Evolutionary conservation across 2,113 vertebrate species (phyloP), one percentile per base, ranked within the genome.

Genomic region (Ptilonorhynchus violaceus): DNA sequence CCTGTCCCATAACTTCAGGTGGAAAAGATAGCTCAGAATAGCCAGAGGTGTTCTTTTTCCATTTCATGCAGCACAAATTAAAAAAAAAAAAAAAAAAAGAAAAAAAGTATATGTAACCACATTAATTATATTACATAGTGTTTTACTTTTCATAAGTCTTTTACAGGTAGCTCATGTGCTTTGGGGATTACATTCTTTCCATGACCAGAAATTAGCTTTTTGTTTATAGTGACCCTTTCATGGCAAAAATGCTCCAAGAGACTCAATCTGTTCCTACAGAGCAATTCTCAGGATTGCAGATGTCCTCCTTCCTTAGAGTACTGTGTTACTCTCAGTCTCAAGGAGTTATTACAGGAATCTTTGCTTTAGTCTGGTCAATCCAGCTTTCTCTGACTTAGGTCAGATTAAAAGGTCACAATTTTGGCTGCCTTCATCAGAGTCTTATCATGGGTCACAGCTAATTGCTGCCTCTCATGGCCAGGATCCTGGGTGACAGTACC

Each of bases 241-340:
- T 58, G n/a, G 39, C 63, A 74, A 44, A 87, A 91, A 49, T 31
- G 30, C 47, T 78, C 39, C 0, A 4, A 64, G 73, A 67, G 19
- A 44, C 20, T 82, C 50, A 72, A 9, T 91, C 37, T 69, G 22
- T 80, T 92, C 46, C 67, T 80, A 66, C 28, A 80, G 49, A 73
- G 37, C 0, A 0, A 52, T 41, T 27, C 24, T 83, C 2, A 4
- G 1, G n/a, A 46, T 28, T 68, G 73, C n/a, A 73, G 47, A 49
- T 80, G 39, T 49, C 50, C 13, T 83, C 35, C 39, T 92, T 58
- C 44, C 15, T 58, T 44, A 69, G 20, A 42, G 13, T 44, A 46
- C 66, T 55, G 20, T 50, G 35, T 67, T 92, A 47, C 42, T 78
- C 18, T 88, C 79, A 58, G 10, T 68, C 47, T 70, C 6, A 3